Conservation (phyloP, 2,888 invertebrate species). For the Drosophila pegasa region DNA sequence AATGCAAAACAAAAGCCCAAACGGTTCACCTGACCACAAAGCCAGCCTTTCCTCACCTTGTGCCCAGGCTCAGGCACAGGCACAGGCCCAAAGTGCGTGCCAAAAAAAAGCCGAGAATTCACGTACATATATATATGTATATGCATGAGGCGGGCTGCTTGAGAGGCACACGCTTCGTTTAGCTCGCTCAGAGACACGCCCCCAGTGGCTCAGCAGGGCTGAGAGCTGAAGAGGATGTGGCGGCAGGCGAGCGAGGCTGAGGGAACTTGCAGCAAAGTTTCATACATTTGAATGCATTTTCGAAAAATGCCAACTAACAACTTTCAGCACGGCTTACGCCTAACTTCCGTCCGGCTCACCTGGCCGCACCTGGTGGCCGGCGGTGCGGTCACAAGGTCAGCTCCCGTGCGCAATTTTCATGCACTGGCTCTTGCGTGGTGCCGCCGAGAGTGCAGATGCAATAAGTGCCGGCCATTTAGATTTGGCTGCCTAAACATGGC, state of each 20-base stretch:
- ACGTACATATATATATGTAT: constrained; percentile 14
- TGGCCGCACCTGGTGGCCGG: constrained; percentile 10
- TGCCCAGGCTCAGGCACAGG: too few relatives aligned
- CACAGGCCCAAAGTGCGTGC: constrained; percentile 73
- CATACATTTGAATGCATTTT: constrained; percentile 61
- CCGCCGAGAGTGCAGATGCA: constrained; percentile 33
- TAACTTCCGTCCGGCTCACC: constrained; percentile 17
- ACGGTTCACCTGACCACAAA: constrained; percentile 72
- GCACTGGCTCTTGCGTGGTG: constrained; percentile 45
- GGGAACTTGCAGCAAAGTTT: constrained; percentile 16
- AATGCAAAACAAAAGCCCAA: constrained; percentile 61
- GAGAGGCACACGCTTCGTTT: constrained; percentile 53
- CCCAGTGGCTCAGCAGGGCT: constrained; percentile 21
- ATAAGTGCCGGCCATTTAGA: constrained; percentile 64
- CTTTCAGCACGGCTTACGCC: constrained; percentile 33
- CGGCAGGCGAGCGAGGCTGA: neutral
- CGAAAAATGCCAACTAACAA: constrained; percentile 55
- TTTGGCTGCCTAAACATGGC: constrained; percentile 30
- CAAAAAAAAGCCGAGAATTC: constrained; percentile 30
- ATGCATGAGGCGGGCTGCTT: constrained; percentile 50
- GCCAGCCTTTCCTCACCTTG: constrained; percentile 4
- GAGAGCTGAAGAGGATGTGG: constrained; percentile 3
- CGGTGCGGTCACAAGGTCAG: constrained; percentile 62
- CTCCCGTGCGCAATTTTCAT: constrained; percentile 46
- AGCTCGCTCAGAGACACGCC: constrained; percentile 53